These are phyloP conservation scores for Bombus picipes DNA, from an alignment of 1,140 invertebrate genomes.

Conservation along the genomic window DNA sequence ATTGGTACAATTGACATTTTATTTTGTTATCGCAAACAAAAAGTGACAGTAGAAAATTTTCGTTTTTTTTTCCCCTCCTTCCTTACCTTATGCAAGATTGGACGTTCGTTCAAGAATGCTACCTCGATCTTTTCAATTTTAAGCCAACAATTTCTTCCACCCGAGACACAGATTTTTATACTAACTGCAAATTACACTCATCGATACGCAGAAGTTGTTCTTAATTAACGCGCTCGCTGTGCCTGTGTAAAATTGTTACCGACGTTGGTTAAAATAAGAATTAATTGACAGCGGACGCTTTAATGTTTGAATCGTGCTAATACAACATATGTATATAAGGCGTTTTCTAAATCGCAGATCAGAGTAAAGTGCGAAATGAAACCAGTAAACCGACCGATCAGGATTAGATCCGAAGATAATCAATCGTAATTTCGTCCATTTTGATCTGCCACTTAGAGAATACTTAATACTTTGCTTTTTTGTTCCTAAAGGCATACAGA, in stretches of 20 bases:
- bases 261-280: not conserved
- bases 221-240: constrained; percentile 39
- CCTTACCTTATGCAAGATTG: not conserved
- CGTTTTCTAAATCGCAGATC: constrained; percentile 4
- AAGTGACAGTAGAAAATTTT: not conserved
- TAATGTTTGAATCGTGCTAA: constrained; percentile 27
- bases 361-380: not conserved
- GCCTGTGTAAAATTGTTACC: not conserved
- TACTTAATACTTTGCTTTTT: not conserved
- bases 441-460: constrained; percentile 5
- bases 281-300: constrained; percentile 43
- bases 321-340: not conserved
- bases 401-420: not conserved
- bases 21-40: constrained; percentile 11
- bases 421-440: no score
- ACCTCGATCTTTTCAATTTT: constrained; percentile 30
- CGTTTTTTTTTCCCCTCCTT: not conserved
- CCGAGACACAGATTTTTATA: not conserved
- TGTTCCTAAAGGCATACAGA: constrained; percentile 9
- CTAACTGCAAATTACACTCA: constrained; percentile 18
- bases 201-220: constrained; percentile 8
- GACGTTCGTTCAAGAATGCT: not conserved
- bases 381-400: not conserved
- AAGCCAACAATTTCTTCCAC: not conserved
- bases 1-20: constrained; percentile 26